Evolutionary conservation across 2,888 invertebrate genomes (phyloP), one percentile per base, ranked within the genome.

Genomic region (Hirtodrosophila confusa): DNA sequence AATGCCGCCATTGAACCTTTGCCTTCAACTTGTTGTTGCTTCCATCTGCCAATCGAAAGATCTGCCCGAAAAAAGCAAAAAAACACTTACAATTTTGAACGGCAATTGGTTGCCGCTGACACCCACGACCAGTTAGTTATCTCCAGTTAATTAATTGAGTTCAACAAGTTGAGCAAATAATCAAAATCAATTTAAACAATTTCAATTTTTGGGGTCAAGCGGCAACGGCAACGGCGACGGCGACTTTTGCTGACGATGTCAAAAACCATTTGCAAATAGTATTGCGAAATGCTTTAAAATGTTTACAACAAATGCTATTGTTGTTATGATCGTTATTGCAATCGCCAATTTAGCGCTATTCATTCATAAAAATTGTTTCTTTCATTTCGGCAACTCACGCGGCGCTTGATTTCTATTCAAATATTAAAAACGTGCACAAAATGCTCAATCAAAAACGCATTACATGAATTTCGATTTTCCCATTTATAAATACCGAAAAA

Each of bases 61-160:
- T 8, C 31, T 31, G 31, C 31, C 9, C 3, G 27, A 27, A 27
- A 27, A 27, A 31, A 8, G n/a, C n/a, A n/a, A 17, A 17, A 17
- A 17, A 17, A 31, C 31, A 31, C 1, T 3, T 27, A 48, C 8
- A 9, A 27, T 11, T 31, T 31, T 9, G 35, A 31, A n/a, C 31
- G 44, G 49, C 76, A 77, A 80, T 68, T 78, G 78, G 66, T 58
- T 45, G 7, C 35, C 43, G 56, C 68, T 67, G 78, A 86, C 84
- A 86, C 87, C 87, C 87, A 86, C 86, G 61, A 68, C 75, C 66
- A 86, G 65, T 76, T 80, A 86, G 65, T 76, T 80, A 80, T 82
- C 88, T 84, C 45, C 45, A 56, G 78, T 83, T 89, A 89, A 88
- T 89, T 88, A 88, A 89, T 88, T 89, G 89, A 78, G 89, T 89